These are phyloP conservation scores for Todiramphus chloris DNA, from an alignment of 2,113 vertebrate species.

Conservation along the genomic window DNA sequence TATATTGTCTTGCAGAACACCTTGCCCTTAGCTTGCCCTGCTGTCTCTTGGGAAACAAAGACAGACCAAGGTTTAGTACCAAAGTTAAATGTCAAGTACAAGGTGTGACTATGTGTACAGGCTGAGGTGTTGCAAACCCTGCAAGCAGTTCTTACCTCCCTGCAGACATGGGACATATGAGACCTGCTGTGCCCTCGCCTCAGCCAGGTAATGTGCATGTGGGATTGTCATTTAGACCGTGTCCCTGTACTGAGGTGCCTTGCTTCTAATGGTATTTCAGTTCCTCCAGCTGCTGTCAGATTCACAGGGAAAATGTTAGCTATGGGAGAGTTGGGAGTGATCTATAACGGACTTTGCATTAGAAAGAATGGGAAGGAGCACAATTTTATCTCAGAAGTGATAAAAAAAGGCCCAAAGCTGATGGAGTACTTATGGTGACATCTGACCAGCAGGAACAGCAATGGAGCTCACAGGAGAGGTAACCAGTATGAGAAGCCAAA, in stretches of 20 bases:
- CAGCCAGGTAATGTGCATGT: neutral
- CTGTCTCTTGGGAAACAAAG: neutral
- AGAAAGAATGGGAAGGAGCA: neutral
- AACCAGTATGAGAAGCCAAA: neutral
- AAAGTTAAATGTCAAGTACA: neutral
- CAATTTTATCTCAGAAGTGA: neutral
- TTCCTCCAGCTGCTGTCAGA: neutral
- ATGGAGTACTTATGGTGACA: neutral
- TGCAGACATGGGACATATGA: rapidly evolving
- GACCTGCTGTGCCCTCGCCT: neutral
- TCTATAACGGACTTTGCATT: neutral
- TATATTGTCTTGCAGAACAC: neutral
- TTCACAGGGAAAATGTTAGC: neutral
- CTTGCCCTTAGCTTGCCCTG: neutral
- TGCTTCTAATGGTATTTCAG: neutral
- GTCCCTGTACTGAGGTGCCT: neutral
- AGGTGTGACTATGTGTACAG: neutral
- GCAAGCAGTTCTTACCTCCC: neutral
- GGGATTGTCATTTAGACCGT: neutral
- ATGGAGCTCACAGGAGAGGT: neutral
- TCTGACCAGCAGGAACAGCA: neutral
- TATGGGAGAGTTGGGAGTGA: rapidly evolving
- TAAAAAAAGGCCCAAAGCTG: neutral
- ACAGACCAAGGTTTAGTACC: neutral
- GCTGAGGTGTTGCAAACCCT: neutral